phyloP scores from a whole-genome alignment of 2,113 vertebrate species.

The Rattus norvegicus region DNA sequence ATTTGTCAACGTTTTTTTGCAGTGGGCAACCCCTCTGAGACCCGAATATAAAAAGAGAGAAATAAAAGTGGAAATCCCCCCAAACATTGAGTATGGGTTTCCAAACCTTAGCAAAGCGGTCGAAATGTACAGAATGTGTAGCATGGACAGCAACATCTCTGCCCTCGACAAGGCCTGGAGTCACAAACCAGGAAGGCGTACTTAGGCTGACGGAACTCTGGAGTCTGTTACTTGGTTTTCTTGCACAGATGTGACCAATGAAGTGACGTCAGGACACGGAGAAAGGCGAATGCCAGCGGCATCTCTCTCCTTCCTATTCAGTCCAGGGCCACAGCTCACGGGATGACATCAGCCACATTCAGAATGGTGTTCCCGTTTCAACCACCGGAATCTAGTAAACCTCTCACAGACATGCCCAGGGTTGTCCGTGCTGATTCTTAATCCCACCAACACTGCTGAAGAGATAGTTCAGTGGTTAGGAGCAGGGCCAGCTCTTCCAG shows the following conservation, averaged over 20 bases:
- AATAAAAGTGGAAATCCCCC: neutral
- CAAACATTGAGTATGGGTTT: conserved; percentile 25
- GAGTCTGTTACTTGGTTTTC: neutral
- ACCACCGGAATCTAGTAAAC: neutral
- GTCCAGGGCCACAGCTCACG: neutral
- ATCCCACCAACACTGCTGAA: neutral
- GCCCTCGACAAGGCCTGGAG: neutral
- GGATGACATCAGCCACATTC: neutral
- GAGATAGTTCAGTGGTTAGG: neutral
- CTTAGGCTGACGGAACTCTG: neutral
- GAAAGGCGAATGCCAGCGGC: neutral
- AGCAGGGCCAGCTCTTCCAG: neutral
- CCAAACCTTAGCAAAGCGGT: neutral
- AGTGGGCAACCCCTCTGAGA: neutral
- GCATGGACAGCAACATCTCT: neutral
- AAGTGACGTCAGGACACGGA: neutral
- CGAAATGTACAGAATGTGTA: neutral
- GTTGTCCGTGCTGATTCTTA: neutral
- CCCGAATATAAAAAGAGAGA: conserved; percentile 19
- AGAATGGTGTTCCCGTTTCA: neutral
- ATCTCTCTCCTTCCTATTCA: neutral
- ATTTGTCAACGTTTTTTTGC: conserved; percentile 34
- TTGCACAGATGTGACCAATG: neutral
- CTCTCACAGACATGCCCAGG: too few species aligned
- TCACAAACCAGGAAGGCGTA: neutral